Base-by-base conservation (phyloP, 23 tunicate genomes). In the Ascidia mentula region DNA sequence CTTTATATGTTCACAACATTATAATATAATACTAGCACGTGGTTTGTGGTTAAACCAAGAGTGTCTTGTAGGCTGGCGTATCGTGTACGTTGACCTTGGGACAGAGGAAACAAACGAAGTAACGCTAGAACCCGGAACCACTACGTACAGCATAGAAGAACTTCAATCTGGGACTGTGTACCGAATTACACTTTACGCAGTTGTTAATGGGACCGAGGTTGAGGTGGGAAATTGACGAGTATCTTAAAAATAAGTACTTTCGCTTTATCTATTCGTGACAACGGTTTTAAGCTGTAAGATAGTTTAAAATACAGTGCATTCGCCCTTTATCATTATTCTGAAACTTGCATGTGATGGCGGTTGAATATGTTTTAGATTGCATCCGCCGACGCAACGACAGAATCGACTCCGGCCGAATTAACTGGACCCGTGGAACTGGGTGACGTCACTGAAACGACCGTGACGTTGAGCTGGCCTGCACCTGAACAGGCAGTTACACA, bases 21-120 rank as follows among this genome's bases (percentile, higher is more conserved):
- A n/a, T n/a, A n/a, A n/a, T n/a, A n/a, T n/a, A n/a, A n/a, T n/a
- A n/a, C n/a, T n/a, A n/a, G n/a, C n/a, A n/a, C n/a, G n/a, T n/a
- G n/a, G n/a, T n/a, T n/a, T n/a, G n/a, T n/a, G n/a, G n/a, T n/a
- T n/a, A n/a, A n/a, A n/a, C n/a, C n/a, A n/a, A n/a, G n/a, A n/a
- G n/a, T n/a, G n/a, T n/a, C n/a, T n/a, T n/a, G n/a, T 73, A 84
- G 87, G 69, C 32, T 85, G 89, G 89, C 28, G 69, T 6, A 72
- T 85, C 4, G 59, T 71, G 26, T 85, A 85, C 40, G 82, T 31
- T 22, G 89, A 85, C 45, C 31, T 36, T 6, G 45, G n/a, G 1
- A 77, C 82, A 40, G 77, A 78, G 34, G 72, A 61, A 42, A n/a
- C 69, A 4, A 33, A 39, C 6, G 75, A 72, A 45, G 34, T 81